Base-by-base conservation (phyloP, 64 coral and sea anemone species). In the Actinia tenebrosa region DNA sequence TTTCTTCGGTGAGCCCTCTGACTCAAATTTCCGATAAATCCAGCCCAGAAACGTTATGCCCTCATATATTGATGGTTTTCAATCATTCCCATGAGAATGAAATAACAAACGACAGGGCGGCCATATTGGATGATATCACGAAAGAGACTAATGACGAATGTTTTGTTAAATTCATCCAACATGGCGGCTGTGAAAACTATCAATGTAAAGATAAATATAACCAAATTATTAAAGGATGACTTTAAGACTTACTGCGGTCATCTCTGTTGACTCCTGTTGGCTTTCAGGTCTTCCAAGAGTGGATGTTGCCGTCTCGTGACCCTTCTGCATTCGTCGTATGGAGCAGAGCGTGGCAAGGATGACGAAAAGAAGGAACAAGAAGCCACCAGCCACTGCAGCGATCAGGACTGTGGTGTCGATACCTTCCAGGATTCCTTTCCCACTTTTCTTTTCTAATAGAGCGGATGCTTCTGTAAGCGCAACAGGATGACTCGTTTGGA, bases 281-380 rank as follows among this genome's bases (percentile, higher is more conserved):
- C 91, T 96, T 7, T 91, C 91, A 20, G 91, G 94, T 45, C 94
- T 55, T 43, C 91, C 91, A 66, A 91, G 89, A 7, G 71, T 46
- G n/a, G 94, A 90, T 26, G 91, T 88, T 15, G 44, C 58, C 0
- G 84, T 84, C n/a, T 80, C 94, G 3, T 84, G 88, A 19, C 83
- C 87, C 72, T 92, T 92, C 13, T 99, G 88, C 42, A 99, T 87
- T 82, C 91, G 94, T 91, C 93, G 87, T 25, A 99, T 89, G 46
- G 91, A 90, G 50, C 91, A 92, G 66, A 95, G 88, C 2, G 94
- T 86, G 10, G 77, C 91, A 20, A 90, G 81, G 45, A 99, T 99
- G 16, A 83, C 83, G 13, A 99, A 87, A 1, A 95, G 78, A 1
- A 99, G 83, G 5, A 87, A 80, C 9, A 99, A 1, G 47, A 99